phyloP scores from a whole-genome alignment of 2,797 vertebrate species.

The Hipposideros larvatus region DNA sequence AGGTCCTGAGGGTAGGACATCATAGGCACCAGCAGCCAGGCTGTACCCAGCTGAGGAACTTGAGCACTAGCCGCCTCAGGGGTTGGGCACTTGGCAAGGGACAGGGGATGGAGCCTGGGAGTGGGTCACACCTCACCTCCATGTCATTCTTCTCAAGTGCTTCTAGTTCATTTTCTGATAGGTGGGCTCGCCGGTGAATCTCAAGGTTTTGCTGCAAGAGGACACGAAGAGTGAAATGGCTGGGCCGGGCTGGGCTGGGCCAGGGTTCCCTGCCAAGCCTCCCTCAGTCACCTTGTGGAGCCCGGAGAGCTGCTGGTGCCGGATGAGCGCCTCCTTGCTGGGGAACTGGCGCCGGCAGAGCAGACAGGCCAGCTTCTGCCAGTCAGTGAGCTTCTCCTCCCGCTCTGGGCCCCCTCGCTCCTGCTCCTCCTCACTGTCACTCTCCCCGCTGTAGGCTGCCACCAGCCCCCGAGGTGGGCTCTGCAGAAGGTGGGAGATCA shows the following conservation, averaged over 20 bases:
- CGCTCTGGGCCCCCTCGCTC: constrained; percentile 89
- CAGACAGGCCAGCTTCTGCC: constrained; percentile 95
- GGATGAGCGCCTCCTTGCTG: constrained; percentile 94
- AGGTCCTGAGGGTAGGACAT: background rate
- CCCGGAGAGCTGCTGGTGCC: constrained; percentile 96
- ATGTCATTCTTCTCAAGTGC: constrained; percentile 87
- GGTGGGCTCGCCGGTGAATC: constrained; percentile 89
- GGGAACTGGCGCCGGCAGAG: constrained; percentile 96
- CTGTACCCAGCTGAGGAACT: background rate
- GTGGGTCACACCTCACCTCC: constrained; percentile 89
- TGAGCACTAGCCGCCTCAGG: background rate
- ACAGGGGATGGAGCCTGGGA: background rate
- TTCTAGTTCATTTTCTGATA: constrained; percentile 88
- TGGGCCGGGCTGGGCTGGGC: fast-evolving
- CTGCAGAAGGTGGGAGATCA: constrained; percentile 46
- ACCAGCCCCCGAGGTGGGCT: constrained; percentile 91
- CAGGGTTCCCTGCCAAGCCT: background rate
- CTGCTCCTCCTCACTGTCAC: constrained; percentile 94
- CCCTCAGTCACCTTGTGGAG: constrained; percentile 89
- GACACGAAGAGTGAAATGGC: constrained; percentile 2
- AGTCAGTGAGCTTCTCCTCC: constrained; percentile 93
- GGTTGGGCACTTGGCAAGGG: background rate
- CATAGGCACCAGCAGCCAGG: background rate
- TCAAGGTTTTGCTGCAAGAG: constrained; percentile 94
- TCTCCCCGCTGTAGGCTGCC: constrained; percentile 93